phyloP scores from a whole-genome alignment of 1,140 invertebrate species.

The Hycleus phaleratus region DNA sequence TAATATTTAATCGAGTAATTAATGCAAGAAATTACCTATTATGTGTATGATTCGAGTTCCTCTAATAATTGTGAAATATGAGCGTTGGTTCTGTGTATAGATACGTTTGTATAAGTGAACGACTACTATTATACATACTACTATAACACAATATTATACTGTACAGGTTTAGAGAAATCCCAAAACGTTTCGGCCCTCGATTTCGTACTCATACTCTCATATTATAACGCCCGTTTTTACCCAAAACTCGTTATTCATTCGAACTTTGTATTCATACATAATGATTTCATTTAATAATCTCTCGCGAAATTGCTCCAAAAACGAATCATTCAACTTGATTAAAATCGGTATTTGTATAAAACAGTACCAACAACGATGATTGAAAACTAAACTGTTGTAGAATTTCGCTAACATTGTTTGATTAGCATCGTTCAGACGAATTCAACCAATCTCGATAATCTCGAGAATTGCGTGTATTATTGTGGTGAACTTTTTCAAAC shows the following conservation, averaged over 20 bases:
- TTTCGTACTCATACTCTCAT: constrained; percentile 4
- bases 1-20: constrained; percentile 44
- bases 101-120: not conserved
- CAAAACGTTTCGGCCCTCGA: too few species aligned
- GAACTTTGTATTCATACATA: constrained; percentile 24
- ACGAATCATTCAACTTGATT: constrained; percentile 21
- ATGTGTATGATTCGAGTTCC: constrained; percentile 42
- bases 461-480: constrained; percentile 4
- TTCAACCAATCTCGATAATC: not conserved
- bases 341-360: constrained; percentile 20
- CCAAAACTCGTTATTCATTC: constrained; percentile 5
- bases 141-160: not conserved
- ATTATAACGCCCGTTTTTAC: not conserved
- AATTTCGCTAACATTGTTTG: too few species aligned
- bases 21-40: constrained; percentile 45
- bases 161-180: too few species aligned
- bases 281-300: constrained; percentile 23
- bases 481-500: constrained; percentile 5
- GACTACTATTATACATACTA: not conserved
- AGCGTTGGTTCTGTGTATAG: constrained; percentile 13
- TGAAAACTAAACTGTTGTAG: constrained; percentile 1
- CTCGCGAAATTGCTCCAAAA: constrained; percentile 19
- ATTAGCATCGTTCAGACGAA: too few species aligned
- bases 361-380: not conserved
- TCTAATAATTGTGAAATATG: constrained; percentile 41